These are phyloP conservation scores for Zaprionus africanus DNA, from an alignment of 1,140 invertebrate genomes.

Conservation along the genomic window DNA sequence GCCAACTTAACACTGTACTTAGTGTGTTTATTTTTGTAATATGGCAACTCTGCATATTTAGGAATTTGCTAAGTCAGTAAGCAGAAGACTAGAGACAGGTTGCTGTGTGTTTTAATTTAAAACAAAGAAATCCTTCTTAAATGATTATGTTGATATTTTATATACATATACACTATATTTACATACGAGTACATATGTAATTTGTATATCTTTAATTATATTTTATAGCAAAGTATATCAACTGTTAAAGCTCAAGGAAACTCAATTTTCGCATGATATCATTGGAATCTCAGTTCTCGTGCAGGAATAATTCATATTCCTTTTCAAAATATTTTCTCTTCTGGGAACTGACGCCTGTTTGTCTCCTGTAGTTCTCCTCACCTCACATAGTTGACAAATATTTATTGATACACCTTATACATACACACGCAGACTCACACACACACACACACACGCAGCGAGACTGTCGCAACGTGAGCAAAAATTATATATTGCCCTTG, in stretches of 20 bases:
- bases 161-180: neutral
- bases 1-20: neutral
- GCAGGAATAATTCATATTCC: constrained; percentile 1
- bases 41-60: constrained; percentile 1
- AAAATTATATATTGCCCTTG: constrained; percentile 11
- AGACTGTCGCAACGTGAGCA: constrained; percentile 15
- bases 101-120: neutral
- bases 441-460: neutral
- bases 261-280: neutral
- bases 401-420: constrained; percentile 26
- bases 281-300: neutral
- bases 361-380: neutral
- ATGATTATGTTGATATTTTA: neutral
- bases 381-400: constrained; percentile 15
- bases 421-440: neutral
- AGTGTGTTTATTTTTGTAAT: constrained; percentile 1
- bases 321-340: constrained; percentile 1
- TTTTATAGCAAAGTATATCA: neutral
- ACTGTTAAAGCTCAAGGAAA: neutral
- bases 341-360: neutral
- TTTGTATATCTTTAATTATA: no score
- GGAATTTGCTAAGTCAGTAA: neutral
- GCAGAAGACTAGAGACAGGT: neutral
- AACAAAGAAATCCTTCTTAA: neutral
- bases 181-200: no score